Evolutionary conservation across 2,888 invertebrate genomes (phyloP), one percentile per base, ranked within the genome.

Genomic region (Oscheius sp.): DNA sequence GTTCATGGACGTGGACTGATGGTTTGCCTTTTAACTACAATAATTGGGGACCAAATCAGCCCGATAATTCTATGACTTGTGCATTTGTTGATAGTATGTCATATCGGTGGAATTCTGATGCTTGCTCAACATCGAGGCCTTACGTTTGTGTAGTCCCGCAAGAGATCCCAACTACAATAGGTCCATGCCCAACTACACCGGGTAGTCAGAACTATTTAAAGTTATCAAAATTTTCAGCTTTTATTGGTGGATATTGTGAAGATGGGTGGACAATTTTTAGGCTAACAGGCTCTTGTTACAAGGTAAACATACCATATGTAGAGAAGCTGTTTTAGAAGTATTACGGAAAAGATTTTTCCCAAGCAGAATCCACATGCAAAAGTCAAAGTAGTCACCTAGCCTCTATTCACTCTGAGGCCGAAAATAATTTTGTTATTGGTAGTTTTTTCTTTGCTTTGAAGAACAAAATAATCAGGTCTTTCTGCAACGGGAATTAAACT

Each of bases 71-170:
- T 8, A 25, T 45, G n/a, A 12, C 45, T 2, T 42, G 42, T n/a
- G 45, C 45, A 45, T 42, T 29, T 20, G 27, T 27, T 10, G 45
- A 61, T 10, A 3, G 17, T 27, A 25, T 5, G 6, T 45, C 15
- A 27, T 61, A 61, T 31, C 20, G 45, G 27, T 61, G 61, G 61
- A 45, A 29, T 25, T 29, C 45, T 2, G 29, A 61, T 10, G 27
- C 20, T n/a, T 42, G 42, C 29, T 23, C 20, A 2, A n/a, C 12
- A 20, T 4, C 42, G 29, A 61, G 31, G 17, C 31, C 61, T 6
- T 61, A 61, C 25, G 45, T 61, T 29, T 61, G 61, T 27, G 61
- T 61, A 3, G 61, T 61, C 2, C 61, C 61, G 6, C 61, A 61
- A 20, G 45, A 42, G 29, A 17, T 61, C 29, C 61, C 45, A 23